These are phyloP conservation scores for Triplophysa dalaica DNA, from an alignment of 2,113 vertebrate genomes.

Conservation along the genomic window DNA sequence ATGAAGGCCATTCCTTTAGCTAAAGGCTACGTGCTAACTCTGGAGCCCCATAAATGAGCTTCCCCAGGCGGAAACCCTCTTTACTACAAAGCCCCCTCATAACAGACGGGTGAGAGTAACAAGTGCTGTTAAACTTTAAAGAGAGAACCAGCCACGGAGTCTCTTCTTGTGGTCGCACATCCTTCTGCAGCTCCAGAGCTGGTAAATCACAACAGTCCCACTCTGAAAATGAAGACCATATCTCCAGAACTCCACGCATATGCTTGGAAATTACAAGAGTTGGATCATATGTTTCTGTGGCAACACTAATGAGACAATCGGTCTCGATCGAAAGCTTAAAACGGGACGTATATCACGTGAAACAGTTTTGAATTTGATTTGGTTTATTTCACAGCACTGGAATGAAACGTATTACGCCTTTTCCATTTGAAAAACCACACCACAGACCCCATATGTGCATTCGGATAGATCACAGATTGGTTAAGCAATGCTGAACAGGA, in stretches of 20 bases:
- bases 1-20: slow-evolving; percentile 49
- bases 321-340: slow-evolving; percentile 22
- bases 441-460: slow-evolving; percentile 5
- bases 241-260: not conserved
- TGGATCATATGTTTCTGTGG: slow-evolving; percentile 34
- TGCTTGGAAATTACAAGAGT: slow-evolving; percentile 22
- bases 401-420: not conserved
- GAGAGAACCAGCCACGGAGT: not conserved
- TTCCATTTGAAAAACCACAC: slow-evolving; percentile 4
- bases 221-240: slow-evolving; percentile 1
- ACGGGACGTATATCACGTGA: not conserved
- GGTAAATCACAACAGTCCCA: not conserved
- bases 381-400: not conserved
- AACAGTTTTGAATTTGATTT: slow-evolving; percentile 8
- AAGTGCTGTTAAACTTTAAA: slow-evolving; percentile 52
- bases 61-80: slow-evolving; percentile 23
- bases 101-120: slow-evolving; percentile 49
- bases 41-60: slow-evolving; percentile 41
- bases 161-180: slow-evolving; percentile 41
- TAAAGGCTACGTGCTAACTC: slow-evolving; percentile 53
- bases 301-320: slow-evolving; percentile 41
- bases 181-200: slow-evolving; percentile 1
- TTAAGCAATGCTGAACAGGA: not conserved
- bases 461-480: slow-evolving; percentile 24
- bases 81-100: slow-evolving; percentile 48